phyloP scores from a whole-genome alignment of 2,113 vertebrate genomes.

The Climacteris rufus region DNA sequence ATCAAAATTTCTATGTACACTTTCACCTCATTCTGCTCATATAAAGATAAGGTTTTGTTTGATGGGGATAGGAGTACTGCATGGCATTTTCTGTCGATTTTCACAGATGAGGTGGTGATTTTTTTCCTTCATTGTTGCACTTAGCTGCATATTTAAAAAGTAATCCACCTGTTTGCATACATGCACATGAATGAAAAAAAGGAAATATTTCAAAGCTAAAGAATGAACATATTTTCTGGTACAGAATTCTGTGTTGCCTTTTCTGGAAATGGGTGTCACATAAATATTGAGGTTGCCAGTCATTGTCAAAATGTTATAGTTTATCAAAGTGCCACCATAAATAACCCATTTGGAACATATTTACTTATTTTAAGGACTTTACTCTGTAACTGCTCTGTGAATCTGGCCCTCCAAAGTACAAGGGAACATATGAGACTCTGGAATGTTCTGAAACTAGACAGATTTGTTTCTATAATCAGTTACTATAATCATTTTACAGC shows the following conservation, averaged over 20 bases:
- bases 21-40: not conserved
- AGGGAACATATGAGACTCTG: not conserved
- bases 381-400: not conserved
- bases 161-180: not conserved
- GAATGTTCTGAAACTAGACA: not conserved
- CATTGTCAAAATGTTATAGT: not conserved
- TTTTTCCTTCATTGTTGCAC: not conserved
- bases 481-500: not conserved
- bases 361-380: not conserved
- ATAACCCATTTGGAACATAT: not conserved
- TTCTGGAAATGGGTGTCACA: not conserved
- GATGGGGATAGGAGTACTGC: not conserved
- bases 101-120: accelerated
- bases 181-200: not conserved
- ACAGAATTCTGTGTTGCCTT: not conserved
- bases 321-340: not conserved
- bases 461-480: not conserved
- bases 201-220: not conserved
- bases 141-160: not conserved
- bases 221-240: not conserved
- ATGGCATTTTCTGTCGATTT: not conserved
- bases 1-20: too few species aligned
- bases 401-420: not conserved
- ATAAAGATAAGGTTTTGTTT: not conserved
- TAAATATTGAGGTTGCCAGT: not conserved